Percentiles rank a stretch among this genome's conserved stretches.
phyloP scores from a whole-genome alignment of 2,797 vertebrate species.

The Lepus oiostolus region DNA sequence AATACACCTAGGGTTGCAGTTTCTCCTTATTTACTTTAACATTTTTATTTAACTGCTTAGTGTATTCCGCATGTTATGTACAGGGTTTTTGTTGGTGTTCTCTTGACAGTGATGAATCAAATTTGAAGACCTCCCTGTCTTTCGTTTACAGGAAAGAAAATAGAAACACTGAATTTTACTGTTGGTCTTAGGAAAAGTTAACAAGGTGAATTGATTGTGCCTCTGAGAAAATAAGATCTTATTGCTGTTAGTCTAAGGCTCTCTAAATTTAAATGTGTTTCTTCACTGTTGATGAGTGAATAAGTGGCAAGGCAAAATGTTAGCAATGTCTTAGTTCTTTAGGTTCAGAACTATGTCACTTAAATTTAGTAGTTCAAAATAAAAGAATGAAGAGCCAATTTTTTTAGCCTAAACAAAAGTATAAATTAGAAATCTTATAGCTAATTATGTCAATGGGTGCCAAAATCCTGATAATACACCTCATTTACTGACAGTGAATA shows the following conservation, averaged over 20 bases:
- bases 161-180: constrained; percentile 68
- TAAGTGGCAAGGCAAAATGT: constrained; percentile 27
- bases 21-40: neutral
- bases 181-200: constrained; percentile 54
- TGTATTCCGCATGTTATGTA: neutral
- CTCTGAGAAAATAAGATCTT: constrained; percentile 54
- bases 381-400: neutral
- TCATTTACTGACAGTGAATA: neutral
- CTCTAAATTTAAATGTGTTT: constrained; percentile 66
- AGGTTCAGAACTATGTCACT: neutral
- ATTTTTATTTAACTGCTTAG: constrained; percentile 22
- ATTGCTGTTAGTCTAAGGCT: constrained; percentile 48
- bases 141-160: constrained; percentile 60
- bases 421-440: constrained; percentile 22
- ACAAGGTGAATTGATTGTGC: constrained; percentile 66
- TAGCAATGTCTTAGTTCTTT: constrained; percentile 28
- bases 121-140: neutral
- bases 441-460: neutral
- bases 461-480: neutral
- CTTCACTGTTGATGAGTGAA: constrained; percentile 28
- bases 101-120: constrained; percentile 54
- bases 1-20: neutral
- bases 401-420: neutral
- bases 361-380: constrained; percentile 48
- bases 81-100: neutral